Percentiles rank a stretch among this genome's conserved stretches.
Conservation (phyloP, 1,140 invertebrate genomes). For the Zophobas morio region DNA sequence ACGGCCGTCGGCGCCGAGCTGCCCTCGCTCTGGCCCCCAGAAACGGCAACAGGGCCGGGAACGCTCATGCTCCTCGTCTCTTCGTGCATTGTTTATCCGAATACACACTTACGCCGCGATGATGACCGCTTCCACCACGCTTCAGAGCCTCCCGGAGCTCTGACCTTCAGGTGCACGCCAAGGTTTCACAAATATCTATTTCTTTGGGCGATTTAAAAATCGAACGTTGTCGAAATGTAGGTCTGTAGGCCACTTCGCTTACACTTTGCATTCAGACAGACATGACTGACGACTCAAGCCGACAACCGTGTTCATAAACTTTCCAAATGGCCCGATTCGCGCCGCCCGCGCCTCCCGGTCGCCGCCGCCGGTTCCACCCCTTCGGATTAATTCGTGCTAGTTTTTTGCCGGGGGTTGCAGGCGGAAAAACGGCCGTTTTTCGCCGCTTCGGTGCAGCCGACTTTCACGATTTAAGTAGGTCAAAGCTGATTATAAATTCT, state of each 20-base stretch:
- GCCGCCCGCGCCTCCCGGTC: background rate
- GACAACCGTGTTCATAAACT: conserved; percentile 58
- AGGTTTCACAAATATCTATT: conserved; percentile 67
- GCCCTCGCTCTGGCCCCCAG: conserved; percentile 65
- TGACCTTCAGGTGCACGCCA: conserved; percentile 66
- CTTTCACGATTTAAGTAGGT: conserved; percentile 59
- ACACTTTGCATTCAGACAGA: conserved; percentile 73
- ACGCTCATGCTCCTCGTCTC: conserved; percentile 68
- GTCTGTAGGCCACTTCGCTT: conserved; percentile 81
- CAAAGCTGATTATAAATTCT: conserved; percentile 56
- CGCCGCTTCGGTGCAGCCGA: conserved; percentile 37
- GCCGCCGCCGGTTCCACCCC: background rate
- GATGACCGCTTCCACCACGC: conserved; percentile 61
- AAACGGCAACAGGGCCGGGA: conserved; percentile 68
- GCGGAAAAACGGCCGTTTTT: background rate
- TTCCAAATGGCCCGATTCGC: background rate
- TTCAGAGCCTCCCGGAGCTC: conserved; percentile 66
- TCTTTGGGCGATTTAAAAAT: conserved; percentile 70
- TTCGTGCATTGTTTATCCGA: conserved; percentile 68
- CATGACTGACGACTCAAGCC: conserved; percentile 66
- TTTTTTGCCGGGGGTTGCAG: conserved; percentile 1
- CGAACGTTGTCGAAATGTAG: conserved; percentile 76
- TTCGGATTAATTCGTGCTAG: background rate
- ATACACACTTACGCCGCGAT: conserved; percentile 65
- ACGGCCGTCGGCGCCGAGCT: conserved; percentile 59